Evolutionary conservation across 2,113 vertebrate genomes (phyloP).

Genomic region (Erythrolamprus reginae): DNA sequence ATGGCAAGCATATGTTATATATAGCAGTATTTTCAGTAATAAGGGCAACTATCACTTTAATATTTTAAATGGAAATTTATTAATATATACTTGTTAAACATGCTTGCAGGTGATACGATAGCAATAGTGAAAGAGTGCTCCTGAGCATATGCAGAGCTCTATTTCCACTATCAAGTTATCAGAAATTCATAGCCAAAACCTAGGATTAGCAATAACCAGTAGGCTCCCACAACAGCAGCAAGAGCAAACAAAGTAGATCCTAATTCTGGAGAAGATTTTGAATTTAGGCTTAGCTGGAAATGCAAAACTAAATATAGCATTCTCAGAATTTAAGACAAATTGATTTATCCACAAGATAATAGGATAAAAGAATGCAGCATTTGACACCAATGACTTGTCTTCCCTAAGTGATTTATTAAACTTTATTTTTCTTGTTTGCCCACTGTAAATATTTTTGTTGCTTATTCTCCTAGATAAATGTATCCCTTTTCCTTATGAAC

Average conservation of each 20-base stretch:
- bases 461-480: not conserved
- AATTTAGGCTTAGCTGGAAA: not conserved
- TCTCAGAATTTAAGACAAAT: not conserved
- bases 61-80: not conserved
- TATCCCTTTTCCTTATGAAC: not conserved
- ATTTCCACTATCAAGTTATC: not conserved
- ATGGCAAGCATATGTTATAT: not conserved
- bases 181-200: not conserved
- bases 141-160: not conserved
- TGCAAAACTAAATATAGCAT: not conserved
- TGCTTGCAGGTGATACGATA: not conserved
- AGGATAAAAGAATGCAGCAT: not conserved
- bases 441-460: fast-evolving
- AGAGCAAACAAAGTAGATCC: too few species aligned
- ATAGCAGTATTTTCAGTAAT: not conserved
- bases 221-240: not conserved
- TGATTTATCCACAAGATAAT: not conserved
- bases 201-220: not conserved
- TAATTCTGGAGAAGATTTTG: not conserved
- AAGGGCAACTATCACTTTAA: not conserved
- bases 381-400: not conserved
- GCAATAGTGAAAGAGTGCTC: not conserved
- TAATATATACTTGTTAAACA: not conserved
- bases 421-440: not conserved
- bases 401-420: constrained; percentile 31